phyloP scores from a whole-genome alignment of 2,113 vertebrate genomes.

The Nannospalax galili region DNA sequence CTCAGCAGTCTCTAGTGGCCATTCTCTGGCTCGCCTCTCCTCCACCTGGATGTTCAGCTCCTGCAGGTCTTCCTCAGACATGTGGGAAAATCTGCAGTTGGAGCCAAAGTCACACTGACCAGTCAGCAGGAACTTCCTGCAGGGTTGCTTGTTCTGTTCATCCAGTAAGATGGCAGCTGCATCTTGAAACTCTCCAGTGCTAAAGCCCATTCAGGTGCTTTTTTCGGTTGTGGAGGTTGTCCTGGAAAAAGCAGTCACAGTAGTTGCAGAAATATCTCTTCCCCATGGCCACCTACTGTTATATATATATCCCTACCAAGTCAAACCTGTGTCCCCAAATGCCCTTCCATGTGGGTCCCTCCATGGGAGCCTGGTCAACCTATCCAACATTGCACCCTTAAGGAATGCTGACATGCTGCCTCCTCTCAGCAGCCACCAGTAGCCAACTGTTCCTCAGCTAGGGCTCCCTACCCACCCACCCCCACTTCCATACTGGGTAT shows the following conservation, averaged over 20 bases:
- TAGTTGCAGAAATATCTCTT: slow-evolving; percentile 91
- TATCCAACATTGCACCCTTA: too few species aligned
- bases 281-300: too few species aligned
- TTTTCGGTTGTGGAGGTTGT: slow-evolving; percentile 97
- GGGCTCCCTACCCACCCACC: too few species aligned
- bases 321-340: too few species aligned
- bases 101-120: slow-evolving; percentile 93
- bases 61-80: slow-evolving; percentile 91
- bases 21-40: slow-evolving; percentile 86
- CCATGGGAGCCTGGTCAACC: too few species aligned
- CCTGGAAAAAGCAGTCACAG: slow-evolving; percentile 96
- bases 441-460: too few species aligned
- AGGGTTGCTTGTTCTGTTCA: too few species aligned
- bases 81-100: slow-evolving; percentile 96
- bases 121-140: slow-evolving; percentile 53
- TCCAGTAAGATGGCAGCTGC: slow-evolving; percentile 44
- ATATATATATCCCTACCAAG: too few species aligned
- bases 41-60: slow-evolving; percentile 90
- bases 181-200: slow-evolving; percentile 96
- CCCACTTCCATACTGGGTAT: too few species aligned
- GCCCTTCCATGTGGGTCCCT: too few species aligned
- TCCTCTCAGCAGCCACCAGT: too few species aligned
- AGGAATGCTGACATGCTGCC: too few species aligned
- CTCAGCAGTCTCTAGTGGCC: slow-evolving; percentile 78
- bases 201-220: slow-evolving; percentile 95